Base-by-base conservation (phyloP, 2,797 vertebrate species). In the Mionectes olivaceus region DNA sequence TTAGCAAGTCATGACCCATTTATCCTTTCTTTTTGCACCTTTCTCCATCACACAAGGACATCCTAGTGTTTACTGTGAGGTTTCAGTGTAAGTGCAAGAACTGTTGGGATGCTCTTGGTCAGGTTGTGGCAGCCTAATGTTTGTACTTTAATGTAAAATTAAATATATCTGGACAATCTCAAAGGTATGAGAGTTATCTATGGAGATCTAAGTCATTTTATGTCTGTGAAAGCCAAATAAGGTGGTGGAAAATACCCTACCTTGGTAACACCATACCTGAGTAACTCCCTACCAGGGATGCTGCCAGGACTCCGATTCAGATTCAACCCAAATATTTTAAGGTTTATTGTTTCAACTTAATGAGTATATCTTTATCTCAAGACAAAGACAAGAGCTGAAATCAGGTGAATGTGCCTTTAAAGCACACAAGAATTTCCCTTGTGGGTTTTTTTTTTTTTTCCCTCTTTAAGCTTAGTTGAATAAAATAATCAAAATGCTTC, bases 401-500 rank as follows among this genome's bases (percentile, higher is more conserved):
- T 39, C 70, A 94, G 71, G 94, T 94, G 94, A 60, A 92, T 80
- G 75, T 61, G 33, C 68, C 85, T 95, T 94, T 93, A 93, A 97
- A 95, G 63, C 76, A 93, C 83, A 89, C 25, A 83, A 81, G 39
- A 90, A 69, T 92, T 95, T 96, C 68, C 84, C 71, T 84, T 75
- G 56, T 93, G 23, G 4, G n/a, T n/a, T n/a, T n/a, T 59, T 44
- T 43, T 43, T 25, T 44, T 43, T 49, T 25, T 52, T 30, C 21
- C 11, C 80, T 59, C 9, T 92, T 96, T 94, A 78, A 94, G 21
- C 92, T 97, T 93, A 94, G 64, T 89, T 95, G 49, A 95, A 94
- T 95, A 96, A 97, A 86, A 95, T 93, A 97, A 97, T 95, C 79
- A 97, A 96, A 97, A 94, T 94, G 81, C 63, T 94, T 92, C 78